Evolutionary conservation across 1,140 invertebrate genomes (phyloP).

Genomic region (Eriosoma lanigerum): DNA sequence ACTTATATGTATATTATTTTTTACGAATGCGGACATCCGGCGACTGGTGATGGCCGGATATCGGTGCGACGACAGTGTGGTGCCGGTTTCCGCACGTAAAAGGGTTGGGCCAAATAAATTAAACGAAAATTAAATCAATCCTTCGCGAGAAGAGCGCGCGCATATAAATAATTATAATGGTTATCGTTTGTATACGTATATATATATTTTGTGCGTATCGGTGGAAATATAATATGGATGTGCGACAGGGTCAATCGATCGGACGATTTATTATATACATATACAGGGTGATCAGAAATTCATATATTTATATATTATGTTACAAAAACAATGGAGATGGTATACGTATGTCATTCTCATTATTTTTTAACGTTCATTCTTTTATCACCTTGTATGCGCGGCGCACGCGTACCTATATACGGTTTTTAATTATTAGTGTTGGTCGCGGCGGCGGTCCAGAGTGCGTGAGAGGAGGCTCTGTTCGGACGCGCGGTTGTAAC

Average conservation of each 20-base stretch:
- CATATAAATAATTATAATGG: not conserved
- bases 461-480: not conserved
- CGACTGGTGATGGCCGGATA: not conserved
- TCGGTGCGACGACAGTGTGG: not conserved
- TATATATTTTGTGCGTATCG: not conserved
- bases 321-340: too few relatives aligned
- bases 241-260: slow-evolving; percentile 34
- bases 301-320: too few relatives aligned
- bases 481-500: not conserved
- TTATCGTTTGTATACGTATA: not conserved
- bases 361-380: too few relatives aligned
- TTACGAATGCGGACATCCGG: not conserved
- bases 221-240: not conserved
- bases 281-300: too few relatives aligned
- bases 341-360: too few relatives aligned
- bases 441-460: not conserved
- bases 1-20: too few relatives aligned
- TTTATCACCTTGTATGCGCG: too few relatives aligned
- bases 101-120: not conserved
- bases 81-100: too few relatives aligned
- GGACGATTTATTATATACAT: slow-evolving; percentile 17
- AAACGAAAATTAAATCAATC: slow-evolving; percentile 23
- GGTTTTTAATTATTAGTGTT: slow-evolving; percentile 45
- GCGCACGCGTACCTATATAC: not conserved
- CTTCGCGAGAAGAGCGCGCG: not conserved